These are phyloP conservation scores for Planiliza haematocheilus DNA, from an alignment of 2,113 vertebrate species.

Conservation along the genomic window DNA sequence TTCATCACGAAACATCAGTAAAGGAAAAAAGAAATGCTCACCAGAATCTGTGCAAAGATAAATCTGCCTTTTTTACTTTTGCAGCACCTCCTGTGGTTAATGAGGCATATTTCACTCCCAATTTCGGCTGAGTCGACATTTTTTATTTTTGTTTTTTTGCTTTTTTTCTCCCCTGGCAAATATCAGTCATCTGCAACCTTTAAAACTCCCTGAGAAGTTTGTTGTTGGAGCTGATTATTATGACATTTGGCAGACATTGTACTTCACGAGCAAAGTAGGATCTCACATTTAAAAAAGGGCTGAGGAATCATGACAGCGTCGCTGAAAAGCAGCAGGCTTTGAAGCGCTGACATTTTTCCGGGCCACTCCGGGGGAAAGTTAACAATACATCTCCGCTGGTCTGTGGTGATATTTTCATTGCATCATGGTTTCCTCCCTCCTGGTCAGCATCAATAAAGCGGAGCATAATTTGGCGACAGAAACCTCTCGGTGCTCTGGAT, in stretches of 20 bases:
- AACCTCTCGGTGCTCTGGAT: slow-evolving; percentile 8
- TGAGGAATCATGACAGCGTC: slow-evolving; percentile 11
- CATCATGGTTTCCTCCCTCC: slow-evolving; percentile 6
- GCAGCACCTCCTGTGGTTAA: slow-evolving; percentile 15
- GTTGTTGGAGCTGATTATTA: slow-evolving; percentile 4
- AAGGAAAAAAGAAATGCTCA: neutral
- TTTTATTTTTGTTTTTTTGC: neutral
- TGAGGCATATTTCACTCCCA: slow-evolving; percentile 25
- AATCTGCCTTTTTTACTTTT: slow-evolving; percentile 11
- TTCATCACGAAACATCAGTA: slow-evolving; percentile 8
- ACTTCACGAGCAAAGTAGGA: slow-evolving; percentile 3
- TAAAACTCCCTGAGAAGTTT: slow-evolving; percentile 3
- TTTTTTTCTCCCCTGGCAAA: neutral
- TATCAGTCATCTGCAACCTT: neutral
- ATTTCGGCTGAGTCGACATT: slow-evolving; percentile 3
- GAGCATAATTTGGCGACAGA: slow-evolving; percentile 27
- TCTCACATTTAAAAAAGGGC: slow-evolving; percentile 20
- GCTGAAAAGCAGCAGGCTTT: slow-evolving; percentile 24
- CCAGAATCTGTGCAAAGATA: slow-evolving; percentile 11
- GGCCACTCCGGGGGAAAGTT: slow-evolving; percentile 33
- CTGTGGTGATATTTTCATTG: slow-evolving; percentile 21
- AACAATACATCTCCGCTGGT: slow-evolving; percentile 12
- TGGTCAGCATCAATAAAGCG: slow-evolving; percentile 20
- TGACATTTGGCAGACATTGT: slow-evolving; percentile 10
- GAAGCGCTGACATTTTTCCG: slow-evolving; percentile 45